Percentiles rank a stretch among this genome's conserved stretches.
phyloP scores from a whole-genome alignment of 2,113 vertebrate species.

The Phrynosoma blainvillii region DNA sequence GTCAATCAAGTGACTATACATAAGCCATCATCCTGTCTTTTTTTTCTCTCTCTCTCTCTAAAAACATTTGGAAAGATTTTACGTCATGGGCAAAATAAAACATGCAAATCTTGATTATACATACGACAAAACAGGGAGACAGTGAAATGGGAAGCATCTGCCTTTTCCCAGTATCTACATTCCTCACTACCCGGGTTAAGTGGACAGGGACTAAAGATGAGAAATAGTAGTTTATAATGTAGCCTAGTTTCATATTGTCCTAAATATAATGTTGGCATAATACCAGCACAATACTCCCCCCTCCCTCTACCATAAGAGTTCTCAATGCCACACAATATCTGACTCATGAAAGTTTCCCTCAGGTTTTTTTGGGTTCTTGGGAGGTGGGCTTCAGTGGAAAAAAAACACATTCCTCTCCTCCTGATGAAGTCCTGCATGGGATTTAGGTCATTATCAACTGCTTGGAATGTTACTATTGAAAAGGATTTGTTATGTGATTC shows the following conservation, averaged over 20 bases:
- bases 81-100: neutral
- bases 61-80: neutral
- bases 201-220: neutral
- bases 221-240: neutral
- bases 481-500: too few species aligned
- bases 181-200: neutral
- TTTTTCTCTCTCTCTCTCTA: neutral
- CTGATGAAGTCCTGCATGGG: too few species aligned
- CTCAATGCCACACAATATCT: neutral
- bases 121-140: neutral
- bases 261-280: neutral
- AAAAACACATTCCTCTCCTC: too few species aligned
- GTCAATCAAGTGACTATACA: slow-evolving; percentile 34
- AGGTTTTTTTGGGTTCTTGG: too few species aligned
- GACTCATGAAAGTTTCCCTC: neutral
- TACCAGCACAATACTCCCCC: neutral
- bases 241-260: neutral
- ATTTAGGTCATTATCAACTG: too few species aligned
- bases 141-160: neutral
- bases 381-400: too few species aligned
- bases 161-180: neutral
- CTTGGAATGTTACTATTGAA: too few species aligned
- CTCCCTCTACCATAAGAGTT: neutral
- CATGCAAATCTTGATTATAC: neutral
- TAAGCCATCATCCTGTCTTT: slow-evolving; percentile 28